These are phyloP conservation scores for Chionis minor DNA, from an alignment of 2,113 vertebrate species.

Conservation along the genomic window DNA sequence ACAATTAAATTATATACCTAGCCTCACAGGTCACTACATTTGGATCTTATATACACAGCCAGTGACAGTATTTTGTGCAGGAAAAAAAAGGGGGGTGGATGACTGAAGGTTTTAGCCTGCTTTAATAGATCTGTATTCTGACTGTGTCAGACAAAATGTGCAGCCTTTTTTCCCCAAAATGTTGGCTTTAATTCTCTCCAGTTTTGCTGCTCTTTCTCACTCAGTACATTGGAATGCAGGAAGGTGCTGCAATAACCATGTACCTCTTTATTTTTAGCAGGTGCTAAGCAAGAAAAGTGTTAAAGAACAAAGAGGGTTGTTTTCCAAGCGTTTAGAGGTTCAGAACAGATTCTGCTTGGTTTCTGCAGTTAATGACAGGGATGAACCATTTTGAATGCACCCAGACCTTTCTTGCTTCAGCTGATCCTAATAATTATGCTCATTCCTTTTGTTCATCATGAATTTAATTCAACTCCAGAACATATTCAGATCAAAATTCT, in stretches of 20 bases:
- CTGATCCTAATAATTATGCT: background rate
- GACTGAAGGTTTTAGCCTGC: background rate
- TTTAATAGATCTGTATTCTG: background rate
- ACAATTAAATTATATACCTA: background rate
- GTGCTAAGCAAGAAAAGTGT: background rate
- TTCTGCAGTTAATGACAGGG: background rate
- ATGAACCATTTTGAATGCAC: background rate
- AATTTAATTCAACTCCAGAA: slow-evolving; percentile 19
- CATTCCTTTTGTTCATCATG: background rate
- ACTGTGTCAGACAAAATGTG: background rate
- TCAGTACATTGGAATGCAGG: background rate
- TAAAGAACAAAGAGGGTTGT: background rate
- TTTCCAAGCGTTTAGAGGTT: background rate
- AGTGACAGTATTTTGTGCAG: background rate
- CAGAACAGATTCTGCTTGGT: background rate
- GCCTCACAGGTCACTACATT: background rate
- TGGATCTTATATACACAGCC: background rate
- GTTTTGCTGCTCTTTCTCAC: background rate
- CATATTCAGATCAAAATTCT: background rate
- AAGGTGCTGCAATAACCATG: background rate
- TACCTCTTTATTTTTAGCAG: background rate
- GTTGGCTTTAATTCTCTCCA: background rate
- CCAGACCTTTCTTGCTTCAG: background rate
- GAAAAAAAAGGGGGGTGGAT: background rate
- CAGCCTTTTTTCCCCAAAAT: fast-evolving